Conservation (phyloP, 1,140 invertebrate species). For the Brevipalpus yothersi region DNA sequence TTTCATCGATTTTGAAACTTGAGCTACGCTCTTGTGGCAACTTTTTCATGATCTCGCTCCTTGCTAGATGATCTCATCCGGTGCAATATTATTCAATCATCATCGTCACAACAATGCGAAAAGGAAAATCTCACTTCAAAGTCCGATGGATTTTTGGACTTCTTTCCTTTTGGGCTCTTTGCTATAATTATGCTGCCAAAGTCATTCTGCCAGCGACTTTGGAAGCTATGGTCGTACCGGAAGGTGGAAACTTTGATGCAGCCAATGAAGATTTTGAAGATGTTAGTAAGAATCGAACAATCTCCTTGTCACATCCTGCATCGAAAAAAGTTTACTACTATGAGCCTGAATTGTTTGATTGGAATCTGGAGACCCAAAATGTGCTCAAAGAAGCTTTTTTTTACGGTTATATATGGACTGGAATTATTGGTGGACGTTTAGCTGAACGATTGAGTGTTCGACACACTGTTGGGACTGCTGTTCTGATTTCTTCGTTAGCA, state of each 20-base stretch:
- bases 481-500: conserved; percentile 33
- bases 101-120: too few relatives aligned
- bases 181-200: background rate
- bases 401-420: conserved; percentile 54
- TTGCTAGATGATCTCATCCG: too few relatives aligned
- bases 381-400: conserved; percentile 60
- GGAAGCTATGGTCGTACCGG: background rate
- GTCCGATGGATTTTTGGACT: background rate
- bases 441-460: conserved; percentile 52
- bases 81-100: too few relatives aligned
- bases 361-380: conserved; percentile 10
- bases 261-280: background rate
- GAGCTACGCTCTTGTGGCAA: too few relatives aligned
- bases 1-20: too few relatives aligned
- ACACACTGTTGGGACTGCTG: conserved; percentile 19
- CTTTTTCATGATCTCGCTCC: too few relatives aligned
- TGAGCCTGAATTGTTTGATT: conserved; percentile 1
- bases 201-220: background rate
- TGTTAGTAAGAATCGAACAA: background rate
- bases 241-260: background rate
- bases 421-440: conserved; percentile 50
- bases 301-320: background rate
- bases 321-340: background rate
- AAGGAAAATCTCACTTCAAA: background rate
- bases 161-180: background rate